These are phyloP conservation scores for Metaphire vulgaris DNA, from an alignment of 1,140 invertebrate genomes.

Conservation along the genomic window DNA sequence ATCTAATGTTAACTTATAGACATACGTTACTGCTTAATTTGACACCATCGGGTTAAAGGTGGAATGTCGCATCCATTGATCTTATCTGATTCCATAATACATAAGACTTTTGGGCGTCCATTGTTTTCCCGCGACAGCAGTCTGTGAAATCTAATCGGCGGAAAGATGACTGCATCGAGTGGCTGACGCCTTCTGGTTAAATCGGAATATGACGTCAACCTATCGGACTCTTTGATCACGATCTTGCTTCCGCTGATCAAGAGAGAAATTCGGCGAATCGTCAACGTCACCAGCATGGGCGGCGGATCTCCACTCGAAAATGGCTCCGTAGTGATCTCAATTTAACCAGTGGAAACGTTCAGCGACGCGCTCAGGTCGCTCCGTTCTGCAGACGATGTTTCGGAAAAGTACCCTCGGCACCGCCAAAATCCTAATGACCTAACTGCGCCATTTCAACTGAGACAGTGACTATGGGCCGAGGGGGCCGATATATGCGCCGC, in stretches of 20 bases:
- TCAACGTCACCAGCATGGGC: background rate
- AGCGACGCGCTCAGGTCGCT: constrained; percentile 11
- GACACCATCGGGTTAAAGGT: too few relatives aligned
- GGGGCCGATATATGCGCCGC: too few relatives aligned
- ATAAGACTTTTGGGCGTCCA: background rate
- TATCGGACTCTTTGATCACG: background rate
- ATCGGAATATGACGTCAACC: background rate
- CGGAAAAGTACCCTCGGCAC: too few relatives aligned
- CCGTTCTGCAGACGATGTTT: background rate
- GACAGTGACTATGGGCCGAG: too few relatives aligned
- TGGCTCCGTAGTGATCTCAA: constrained; percentile 14
- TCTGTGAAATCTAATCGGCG: constrained; percentile 33
- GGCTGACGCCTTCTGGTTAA: background rate
- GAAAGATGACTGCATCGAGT: constrained; percentile 33
- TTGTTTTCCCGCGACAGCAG: constrained; percentile 17
- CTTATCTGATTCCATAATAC: background rate
- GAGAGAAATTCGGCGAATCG: background rate
- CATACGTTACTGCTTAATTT: too few relatives aligned
- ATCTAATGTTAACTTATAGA: too few relatives aligned
- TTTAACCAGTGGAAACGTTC: constrained; percentile 15
- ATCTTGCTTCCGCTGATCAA: constrained; percentile 4
- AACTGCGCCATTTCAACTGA: too few relatives aligned
- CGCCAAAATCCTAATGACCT: too few relatives aligned
- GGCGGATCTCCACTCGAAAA: background rate
- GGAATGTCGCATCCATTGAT: too few relatives aligned